Evolutionary conservation across 1,140 invertebrate species (phyloP).

Genomic region (Eufriesea mexicana): DNA sequence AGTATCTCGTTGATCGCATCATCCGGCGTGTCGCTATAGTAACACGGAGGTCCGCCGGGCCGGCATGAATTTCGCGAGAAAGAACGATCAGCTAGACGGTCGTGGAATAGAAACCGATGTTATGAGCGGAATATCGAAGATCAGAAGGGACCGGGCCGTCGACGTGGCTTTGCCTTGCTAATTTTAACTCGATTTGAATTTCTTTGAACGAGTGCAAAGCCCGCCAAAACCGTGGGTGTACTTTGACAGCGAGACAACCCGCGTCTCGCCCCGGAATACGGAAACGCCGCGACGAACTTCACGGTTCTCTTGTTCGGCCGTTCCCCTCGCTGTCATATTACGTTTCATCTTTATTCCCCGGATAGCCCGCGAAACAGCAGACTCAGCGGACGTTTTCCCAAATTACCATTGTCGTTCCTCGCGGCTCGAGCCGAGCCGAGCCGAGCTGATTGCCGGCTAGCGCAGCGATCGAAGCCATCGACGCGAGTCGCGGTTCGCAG

Average conservation of each 20-base stretch:
- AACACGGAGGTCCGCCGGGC: background rate
- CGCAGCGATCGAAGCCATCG: background rate
- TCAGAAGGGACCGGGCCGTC: constrained; percentile 43
- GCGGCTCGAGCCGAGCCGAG: too few species aligned
- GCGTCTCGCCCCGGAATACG: constrained; percentile 26
- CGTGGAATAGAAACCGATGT: constrained; percentile 38
- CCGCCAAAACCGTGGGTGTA: constrained; percentile 27
- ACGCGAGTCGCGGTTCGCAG: background rate
- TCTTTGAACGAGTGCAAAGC: constrained; percentile 46
- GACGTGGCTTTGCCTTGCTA: constrained; percentile 56
- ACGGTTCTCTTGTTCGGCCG: background rate
- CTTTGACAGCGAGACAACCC: constrained; percentile 26
- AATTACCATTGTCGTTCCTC: background rate
- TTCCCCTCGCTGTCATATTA: background rate
- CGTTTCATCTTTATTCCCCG: background rate
- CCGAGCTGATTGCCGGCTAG: too few species aligned
- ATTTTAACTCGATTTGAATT: constrained; percentile 56
- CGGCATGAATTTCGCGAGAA: constrained; percentile 35
- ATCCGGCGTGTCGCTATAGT: background rate
- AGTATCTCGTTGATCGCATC: background rate
- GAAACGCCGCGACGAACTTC: constrained; percentile 25
- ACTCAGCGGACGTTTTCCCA: too few species aligned
- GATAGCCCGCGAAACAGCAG: background rate
- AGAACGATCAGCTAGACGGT: constrained; percentile 14
- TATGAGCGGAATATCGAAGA: constrained; percentile 58